These are phyloP conservation scores for Bruchidius siliquastri DNA, from an alignment of 2,888 invertebrate species.

Conservation along the genomic window DNA sequence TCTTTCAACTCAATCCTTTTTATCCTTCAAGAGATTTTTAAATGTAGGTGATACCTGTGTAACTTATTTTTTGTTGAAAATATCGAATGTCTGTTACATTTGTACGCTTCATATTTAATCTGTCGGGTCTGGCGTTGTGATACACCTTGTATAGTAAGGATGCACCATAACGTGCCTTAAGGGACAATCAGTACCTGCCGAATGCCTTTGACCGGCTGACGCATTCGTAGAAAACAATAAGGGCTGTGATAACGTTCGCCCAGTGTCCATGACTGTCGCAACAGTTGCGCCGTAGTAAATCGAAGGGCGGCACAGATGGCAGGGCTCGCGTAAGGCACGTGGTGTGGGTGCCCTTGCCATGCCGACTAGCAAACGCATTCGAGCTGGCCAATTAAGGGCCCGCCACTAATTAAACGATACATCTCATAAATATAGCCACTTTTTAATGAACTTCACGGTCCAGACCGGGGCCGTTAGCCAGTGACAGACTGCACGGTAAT, in stretches of 20 bases:
- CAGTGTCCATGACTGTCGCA: constrained; percentile 10
- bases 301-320: constrained; percentile 38
- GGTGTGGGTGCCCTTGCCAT: constrained; percentile 9
- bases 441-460: not conserved
- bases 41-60: too few species aligned
- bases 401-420: not conserved
- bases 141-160: too few species aligned
- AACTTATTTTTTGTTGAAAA: too few species aligned
- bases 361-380: too few species aligned
- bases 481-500: not conserved
- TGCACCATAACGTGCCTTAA: too few species aligned
- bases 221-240: not conserved
- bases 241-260: not conserved
- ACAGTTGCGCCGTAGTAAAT: constrained; percentile 35
- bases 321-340: constrained; percentile 41
- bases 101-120: too few species aligned
- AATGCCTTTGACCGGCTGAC: not conserved
- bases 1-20: too few species aligned
- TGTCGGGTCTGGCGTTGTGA: too few species aligned
- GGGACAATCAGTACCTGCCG: too few species aligned
- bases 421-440: not conserved
- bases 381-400: not conserved
- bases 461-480: not conserved
- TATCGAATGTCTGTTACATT: too few species aligned
- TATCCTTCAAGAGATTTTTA: too few species aligned